Percentiles rank a stretch among this genome's conserved stretches.
These are phyloP conservation scores for Steromphala cineraria DNA, from an alignment of 2,888 invertebrate genomes.

Conservation along the genomic window DNA sequence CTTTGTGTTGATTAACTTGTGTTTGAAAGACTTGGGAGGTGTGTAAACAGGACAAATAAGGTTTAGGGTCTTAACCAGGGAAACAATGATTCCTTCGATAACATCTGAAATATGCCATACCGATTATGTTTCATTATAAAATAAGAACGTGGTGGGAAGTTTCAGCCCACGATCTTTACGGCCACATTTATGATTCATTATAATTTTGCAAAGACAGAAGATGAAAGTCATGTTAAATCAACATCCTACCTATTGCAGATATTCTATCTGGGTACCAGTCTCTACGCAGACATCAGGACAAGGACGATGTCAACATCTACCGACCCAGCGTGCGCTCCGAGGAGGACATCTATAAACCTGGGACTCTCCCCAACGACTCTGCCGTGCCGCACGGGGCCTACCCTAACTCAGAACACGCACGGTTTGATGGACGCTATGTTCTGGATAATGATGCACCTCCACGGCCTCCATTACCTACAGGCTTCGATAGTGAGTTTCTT, in stretches of 20 bases:
- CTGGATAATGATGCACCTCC: conserved; percentile 66
- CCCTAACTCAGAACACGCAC: conserved; percentile 49
- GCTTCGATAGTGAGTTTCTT: conserved; percentile 39
- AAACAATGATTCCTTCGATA: too few species aligned
- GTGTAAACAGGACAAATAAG: too few species aligned
- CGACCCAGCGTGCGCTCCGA: conserved; percentile 46
- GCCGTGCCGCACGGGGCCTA: conserved; percentile 46
- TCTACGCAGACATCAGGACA: conserved; percentile 44
- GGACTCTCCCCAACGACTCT: conserved; percentile 41
- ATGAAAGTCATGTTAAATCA: background rate
- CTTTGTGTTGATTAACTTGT: too few species aligned
- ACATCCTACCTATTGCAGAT: conserved; percentile 32
- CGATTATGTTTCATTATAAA: too few species aligned
- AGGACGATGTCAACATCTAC: conserved; percentile 60
- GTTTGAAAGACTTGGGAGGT: too few species aligned
- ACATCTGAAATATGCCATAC: too few species aligned
- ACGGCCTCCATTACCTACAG: conserved; percentile 62
- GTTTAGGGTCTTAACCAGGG: too few species aligned
- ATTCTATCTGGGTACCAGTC: conserved; percentile 53
- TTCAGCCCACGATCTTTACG: too few species aligned
- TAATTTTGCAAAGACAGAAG: background rate
- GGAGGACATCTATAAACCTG: conserved; percentile 52
- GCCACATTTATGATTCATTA: too few species aligned
- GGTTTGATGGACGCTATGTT: conserved; percentile 62
- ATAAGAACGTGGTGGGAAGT: too few species aligned